Evolutionary conservation across 2,797 vertebrate genomes (phyloP).

Genomic region (Uromys caudimaculatus): DNA sequence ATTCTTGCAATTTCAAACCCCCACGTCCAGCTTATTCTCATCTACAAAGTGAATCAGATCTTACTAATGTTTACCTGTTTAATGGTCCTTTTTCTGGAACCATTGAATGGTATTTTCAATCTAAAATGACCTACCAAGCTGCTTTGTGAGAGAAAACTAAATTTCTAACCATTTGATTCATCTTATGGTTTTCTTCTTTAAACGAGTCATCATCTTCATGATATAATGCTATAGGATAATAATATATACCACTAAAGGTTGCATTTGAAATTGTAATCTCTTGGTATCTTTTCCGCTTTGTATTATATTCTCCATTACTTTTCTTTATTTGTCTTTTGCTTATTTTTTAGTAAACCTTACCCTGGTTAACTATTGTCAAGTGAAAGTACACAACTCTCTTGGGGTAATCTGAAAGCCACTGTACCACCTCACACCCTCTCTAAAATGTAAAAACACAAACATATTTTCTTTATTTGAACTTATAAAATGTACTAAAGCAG

Average conservation of each 20-base stretch:
- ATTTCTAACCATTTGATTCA: background rate
- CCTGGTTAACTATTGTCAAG: background rate
- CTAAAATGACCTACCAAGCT: background rate
- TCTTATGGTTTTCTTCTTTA: background rate
- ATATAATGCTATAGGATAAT: background rate
- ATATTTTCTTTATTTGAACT: background rate
- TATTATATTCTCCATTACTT: background rate
- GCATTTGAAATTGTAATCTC: background rate
- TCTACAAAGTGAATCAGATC: background rate
- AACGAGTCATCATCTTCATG: background rate
- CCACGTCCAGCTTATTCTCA: background rate
- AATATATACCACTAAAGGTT: no score
- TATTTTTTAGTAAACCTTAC: background rate
- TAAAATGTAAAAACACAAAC: background rate
- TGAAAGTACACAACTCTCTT: background rate
- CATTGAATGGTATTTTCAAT: background rate
- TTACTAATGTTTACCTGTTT: background rate
- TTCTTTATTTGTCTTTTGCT: background rate
- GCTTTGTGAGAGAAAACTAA: constrained; percentile 35
- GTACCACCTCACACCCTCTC: background rate
- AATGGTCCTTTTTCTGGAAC: background rate
- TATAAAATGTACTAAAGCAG: background rate
- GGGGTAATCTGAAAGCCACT: background rate
- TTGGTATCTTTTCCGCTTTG: background rate
- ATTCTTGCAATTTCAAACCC: background rate